Evolutionary conservation across 2,113 vertebrate genomes (phyloP).

Genomic region (Equus quagga): DNA sequence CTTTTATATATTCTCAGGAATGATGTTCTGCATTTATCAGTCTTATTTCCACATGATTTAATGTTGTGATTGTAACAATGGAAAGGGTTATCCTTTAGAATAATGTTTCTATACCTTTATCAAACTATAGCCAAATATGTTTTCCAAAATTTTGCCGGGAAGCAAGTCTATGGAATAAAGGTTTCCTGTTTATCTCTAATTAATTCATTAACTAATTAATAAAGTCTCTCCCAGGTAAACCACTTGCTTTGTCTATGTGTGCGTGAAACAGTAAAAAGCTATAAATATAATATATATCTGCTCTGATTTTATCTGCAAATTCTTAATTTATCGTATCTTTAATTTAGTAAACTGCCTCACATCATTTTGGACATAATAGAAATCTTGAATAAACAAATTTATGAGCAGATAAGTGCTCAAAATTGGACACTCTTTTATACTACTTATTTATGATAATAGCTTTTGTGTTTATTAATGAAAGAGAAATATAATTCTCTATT

Average conservation of each 20-base stretch:
- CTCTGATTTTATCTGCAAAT: neutral
- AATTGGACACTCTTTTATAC: neutral
- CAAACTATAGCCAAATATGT: neutral
- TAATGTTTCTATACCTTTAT: neutral
- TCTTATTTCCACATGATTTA: neutral
- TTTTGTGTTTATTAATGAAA: neutral
- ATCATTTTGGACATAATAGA: neutral
- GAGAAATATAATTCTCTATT: conserved; percentile 8
- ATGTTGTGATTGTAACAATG: neutral
- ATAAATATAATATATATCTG: neutral
- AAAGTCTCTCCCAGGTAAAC: neutral
- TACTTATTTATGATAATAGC: neutral
- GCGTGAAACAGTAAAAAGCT: neutral
- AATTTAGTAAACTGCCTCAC: neutral
- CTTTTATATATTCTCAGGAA: neutral
- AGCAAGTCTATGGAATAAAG: neutral
- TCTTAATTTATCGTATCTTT: neutral
- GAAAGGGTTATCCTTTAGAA: neutral
- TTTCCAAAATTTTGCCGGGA: neutral
- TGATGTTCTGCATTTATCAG: neutral
- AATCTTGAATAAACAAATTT: conserved; percentile 1
- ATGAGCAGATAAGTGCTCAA: neutral
- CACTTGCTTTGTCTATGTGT: neutral
- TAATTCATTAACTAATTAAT: neutral
- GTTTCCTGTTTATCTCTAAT: neutral